Evolutionary conservation across 2,888 invertebrate genomes (phyloP).

Genomic region (Hirtodrosophila alboralis): DNA sequence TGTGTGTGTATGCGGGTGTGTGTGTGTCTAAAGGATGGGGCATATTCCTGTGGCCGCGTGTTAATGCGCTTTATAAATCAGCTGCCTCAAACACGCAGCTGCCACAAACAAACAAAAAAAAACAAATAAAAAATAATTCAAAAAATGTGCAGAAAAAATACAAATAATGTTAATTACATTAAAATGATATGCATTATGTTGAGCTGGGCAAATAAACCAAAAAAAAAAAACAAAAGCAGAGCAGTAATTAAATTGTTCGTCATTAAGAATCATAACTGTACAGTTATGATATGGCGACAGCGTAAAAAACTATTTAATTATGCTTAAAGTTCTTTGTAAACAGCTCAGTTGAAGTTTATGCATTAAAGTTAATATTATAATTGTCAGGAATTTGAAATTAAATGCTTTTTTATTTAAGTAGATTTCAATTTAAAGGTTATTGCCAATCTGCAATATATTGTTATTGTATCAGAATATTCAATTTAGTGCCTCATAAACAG

Average conservation of each 20-base stretch:
- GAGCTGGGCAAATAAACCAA: constrained; percentile 10
- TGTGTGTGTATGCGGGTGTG: constrained; percentile 21
- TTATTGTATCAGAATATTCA: too few relatives aligned
- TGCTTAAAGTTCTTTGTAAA: too few relatives aligned
- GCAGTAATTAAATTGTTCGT: constrained; percentile 23
- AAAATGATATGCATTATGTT: constrained; percentile 53
- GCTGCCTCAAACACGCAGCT: constrained; percentile 43
- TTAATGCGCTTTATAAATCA: constrained; percentile 76
- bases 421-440: too few relatives aligned
- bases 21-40: constrained; percentile 20
- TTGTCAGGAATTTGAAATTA: too few relatives aligned
- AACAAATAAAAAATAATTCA: constrained; percentile 5
- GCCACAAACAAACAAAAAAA: constrained; percentile 19
- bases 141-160: constrained; percentile 19
- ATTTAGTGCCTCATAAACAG: too few relatives aligned
- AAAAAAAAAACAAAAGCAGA: not conserved
- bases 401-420: too few relatives aligned
- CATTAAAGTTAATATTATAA: too few relatives aligned
- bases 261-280: not conserved
- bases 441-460: too few relatives aligned
- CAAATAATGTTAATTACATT: constrained; percentile 69
- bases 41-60: constrained; percentile 51
- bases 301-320: not conserved
- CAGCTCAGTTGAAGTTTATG: too few relatives aligned
- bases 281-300: not conserved